These are phyloP conservation scores for Drosophila merina DNA, from an alignment of 2,888 invertebrate genomes.

Conservation along the genomic window DNA sequence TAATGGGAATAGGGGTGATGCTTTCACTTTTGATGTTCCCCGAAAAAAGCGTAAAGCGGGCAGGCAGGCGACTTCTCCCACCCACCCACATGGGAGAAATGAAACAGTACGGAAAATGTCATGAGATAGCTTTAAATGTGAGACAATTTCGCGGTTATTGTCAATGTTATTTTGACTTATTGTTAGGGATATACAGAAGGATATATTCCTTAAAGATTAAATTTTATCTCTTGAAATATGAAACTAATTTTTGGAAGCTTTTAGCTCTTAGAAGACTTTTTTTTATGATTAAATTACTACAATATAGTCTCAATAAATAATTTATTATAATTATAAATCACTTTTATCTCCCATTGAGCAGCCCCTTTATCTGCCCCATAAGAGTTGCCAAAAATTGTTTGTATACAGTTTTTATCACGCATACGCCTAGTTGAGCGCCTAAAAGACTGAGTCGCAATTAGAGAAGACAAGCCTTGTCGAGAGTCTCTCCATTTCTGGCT, in stretches of 20 bases:
- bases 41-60: neutral
- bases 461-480: conserved; percentile 49
- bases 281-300: neutral
- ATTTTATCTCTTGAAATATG: neutral
- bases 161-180: conserved; percentile 5
- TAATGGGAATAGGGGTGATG: conserved; percentile 2
- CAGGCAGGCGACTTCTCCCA: neutral
- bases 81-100: neutral
- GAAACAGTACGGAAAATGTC: neutral
- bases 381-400: conserved; percentile 36
- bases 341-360: neutral
- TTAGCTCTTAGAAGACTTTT: too few relatives aligned
- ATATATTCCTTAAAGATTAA: too few relatives aligned
- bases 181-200: neutral
- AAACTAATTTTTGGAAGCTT: neutral
- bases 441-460: conserved; percentile 70
- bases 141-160: conserved; percentile 20
- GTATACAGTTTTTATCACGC: conserved; percentile 55
- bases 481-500: conserved; percentile 23
- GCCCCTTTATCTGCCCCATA: conserved; percentile 17
- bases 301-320: neutral
- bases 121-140: conserved; percentile 26
- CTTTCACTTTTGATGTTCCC: conserved; percentile 25
- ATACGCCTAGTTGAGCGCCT: conserved; percentile 61
- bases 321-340: neutral